Evolutionary conservation across 2,113 vertebrate species (phyloP), one percentile per base, ranked within the genome.

Genomic region (Jacana jacana): DNA sequence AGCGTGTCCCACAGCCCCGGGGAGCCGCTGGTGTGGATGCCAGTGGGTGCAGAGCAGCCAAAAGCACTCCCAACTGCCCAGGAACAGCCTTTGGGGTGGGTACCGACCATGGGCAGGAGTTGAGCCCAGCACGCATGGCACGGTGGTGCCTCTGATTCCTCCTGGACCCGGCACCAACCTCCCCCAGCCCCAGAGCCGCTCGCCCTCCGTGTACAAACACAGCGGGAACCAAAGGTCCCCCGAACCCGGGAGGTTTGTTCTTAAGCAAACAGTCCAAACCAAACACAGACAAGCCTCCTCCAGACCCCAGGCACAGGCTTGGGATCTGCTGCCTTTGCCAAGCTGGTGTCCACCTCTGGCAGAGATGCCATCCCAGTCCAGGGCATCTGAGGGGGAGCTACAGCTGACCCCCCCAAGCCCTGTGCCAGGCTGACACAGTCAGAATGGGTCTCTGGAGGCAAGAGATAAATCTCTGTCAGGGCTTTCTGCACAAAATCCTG

Each of bases 11-110:
- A 16, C 4, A 2, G 69, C 60, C 19, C 37, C 1, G 0, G 20
- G 23, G 52, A 69, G n/a, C 2, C 19, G 55, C 27, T 0, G 0
- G 4, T 0, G 9, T 4, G 27, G 58, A 18, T 14, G 75, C 42
- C 58, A 44, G 63, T 0, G 10, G n/a, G 23, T 35, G 17, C 54
- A 71, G 39, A 25, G 49, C 1, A 9, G 44, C 73, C 20, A 10
- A 20, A 88, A 91, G 2, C 1, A 0, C 11, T 46, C 51, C 66
- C 0, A 0, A n/a, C 4, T 1, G 11, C 28, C 18, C 0, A 4
- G n/a, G n/a, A 82, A 88, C 11, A 57, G 84, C 23, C 69, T 7
- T 8, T 0, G 0, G 0, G 7, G 48, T 0, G 1, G 10, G 65
- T 40, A 72, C 30, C 39, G 1, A 4, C 52, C 52, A 4, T 0